Base-by-base conservation (phyloP, 2,113 vertebrate species). In the Misgurnus mizolepis region DNA sequence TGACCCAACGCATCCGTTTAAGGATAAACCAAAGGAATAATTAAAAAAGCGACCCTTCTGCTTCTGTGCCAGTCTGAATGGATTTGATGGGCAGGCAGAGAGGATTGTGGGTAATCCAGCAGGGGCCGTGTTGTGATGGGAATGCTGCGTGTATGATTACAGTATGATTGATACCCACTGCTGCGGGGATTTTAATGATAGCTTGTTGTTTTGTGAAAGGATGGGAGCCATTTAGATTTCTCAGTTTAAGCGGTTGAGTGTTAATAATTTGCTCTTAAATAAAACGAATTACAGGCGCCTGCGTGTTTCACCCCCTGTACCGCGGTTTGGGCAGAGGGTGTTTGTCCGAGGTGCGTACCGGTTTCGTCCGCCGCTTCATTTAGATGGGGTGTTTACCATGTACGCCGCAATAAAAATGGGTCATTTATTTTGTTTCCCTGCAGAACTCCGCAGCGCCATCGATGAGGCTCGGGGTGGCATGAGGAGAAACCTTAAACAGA, bases 181-280 rank as follows among this genome's bases (percentile, higher is more conserved):
- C 81, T 75, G 76, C 64, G 39, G 34, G 64, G 74, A 75, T 76
- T 76, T 88, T 81, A 86, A 88, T 84, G 80, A 81, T 85, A 68
- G 81, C 78, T 15, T 82, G 83, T 86, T 84, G 84, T 79, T 80
- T 85, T 74, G 79, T 61, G 69, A 77, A 78, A 82, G 80, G 74
- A 80, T 80, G 43, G 66, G 67, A 22, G 41, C 75, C 79, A 65
- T 81, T 84, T 85, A 83, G 76, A 80, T 86, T 85, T 84, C 70
- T 81, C 78, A 82, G 76, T 82, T 73, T 15, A 14, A 69, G 83
- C 61, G 45, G 70, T 86, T 86, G 81, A 81, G 80, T 85, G 82
- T 82, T 86, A 81, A 87, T 87, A 80, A 88, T 83, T 83, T 81
- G 80, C 65, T 67, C 80, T 82, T 85, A 80, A 80, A 79, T 82